Evolutionary conservation across 1,140 invertebrate genomes (phyloP), one percentile per base, ranked within the genome.

Genomic region (Eueides isabella): DNA sequence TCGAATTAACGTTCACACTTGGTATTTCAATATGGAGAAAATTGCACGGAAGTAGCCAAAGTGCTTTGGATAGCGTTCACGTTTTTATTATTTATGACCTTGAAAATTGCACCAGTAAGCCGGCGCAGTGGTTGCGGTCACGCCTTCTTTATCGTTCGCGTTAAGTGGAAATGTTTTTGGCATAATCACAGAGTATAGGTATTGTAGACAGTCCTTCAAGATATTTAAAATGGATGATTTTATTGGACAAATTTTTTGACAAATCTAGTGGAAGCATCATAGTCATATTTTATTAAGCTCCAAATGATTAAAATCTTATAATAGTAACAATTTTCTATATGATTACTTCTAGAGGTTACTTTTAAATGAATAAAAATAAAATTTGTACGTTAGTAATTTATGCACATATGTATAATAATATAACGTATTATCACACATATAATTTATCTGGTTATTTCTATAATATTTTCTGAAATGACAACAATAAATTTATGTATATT

Each of bases 41-140:
- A 87, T 81, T 82, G 82, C 81, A 80, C 74, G 78, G 85, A 89
- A 89, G 87, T 86, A 83, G 86, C 86, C 86, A 87, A 90, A 91
- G 87, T 89, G 82, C 84, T 90, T 90, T 88, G 88, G 87, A 90
- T 87, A 81, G 87, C 85, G 85, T 90, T 91, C 87, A 88, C 81
- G 85, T 82, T 87, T 92, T 89, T 91, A 91, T 92, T 92, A 92
- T 92, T 92, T 92, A 92, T 84, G 89, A 89, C 88, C 86, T 90
- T 91, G 89, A 91, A 92, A 91, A 92, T 92, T 92, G 89, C 91
- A 91, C 84, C 88, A 87, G 86, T 86, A 90, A 88, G 88, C 90
- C 84, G 80, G 86, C 83, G 85, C 85, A 86, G 87, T 86, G 81
- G 88, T 87, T 91, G 89, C 79, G 89, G 91, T 87, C 82, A 90